Base-by-base conservation (phyloP, 2,797 vertebrate genomes). In the Gila robusta region DNA sequence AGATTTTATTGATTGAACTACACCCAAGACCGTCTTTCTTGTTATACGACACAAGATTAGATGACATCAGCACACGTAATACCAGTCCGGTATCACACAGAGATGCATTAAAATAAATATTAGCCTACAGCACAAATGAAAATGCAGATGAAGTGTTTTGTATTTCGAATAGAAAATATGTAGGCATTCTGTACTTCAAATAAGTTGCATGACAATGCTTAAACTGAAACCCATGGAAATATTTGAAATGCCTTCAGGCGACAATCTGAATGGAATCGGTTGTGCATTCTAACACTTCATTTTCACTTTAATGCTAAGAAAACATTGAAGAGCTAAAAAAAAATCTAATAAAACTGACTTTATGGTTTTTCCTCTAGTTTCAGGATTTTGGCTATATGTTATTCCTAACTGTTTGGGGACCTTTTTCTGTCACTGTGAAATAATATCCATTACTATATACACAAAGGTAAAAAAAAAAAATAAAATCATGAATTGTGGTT, bases 1-100 rank as follows among this genome's bases (percentile, higher is more conserved):
- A 67, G 32, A 83, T 67, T 35, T 21, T 21, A 83, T 37, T 83
- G 72, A 76, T 39, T 49, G 39, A 66, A 32, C 37, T 47, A 74
- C 35, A 72, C 37, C 14, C 17, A 49, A 12, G 59, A 6, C 11
- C 5, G 72, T 39, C 44, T 66, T 39, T 67, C 72, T 83, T 39
- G 26, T 74, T 35, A 74, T 71, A 39, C 32, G 26, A 21, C 9
- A 10, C 14, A 41, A 82, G 37, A 41, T 44, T 44, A 64, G 39
- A 74, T 64, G 26, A 64, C 39, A 56, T 74, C 56, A 74, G 47
- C 47, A n/a, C 41, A 62, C 0, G 4, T 14, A 17, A 26, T 41
- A 78, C 17, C 14, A 19, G 49, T 37, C 37, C 1, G 4, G 35
- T 37, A 47, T 44, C 41, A 83, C 26, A 64, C n/a, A n/a, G 71